Conservation (phyloP, 2,797 vertebrate species). For the Eidolon dupreanum region DNA sequence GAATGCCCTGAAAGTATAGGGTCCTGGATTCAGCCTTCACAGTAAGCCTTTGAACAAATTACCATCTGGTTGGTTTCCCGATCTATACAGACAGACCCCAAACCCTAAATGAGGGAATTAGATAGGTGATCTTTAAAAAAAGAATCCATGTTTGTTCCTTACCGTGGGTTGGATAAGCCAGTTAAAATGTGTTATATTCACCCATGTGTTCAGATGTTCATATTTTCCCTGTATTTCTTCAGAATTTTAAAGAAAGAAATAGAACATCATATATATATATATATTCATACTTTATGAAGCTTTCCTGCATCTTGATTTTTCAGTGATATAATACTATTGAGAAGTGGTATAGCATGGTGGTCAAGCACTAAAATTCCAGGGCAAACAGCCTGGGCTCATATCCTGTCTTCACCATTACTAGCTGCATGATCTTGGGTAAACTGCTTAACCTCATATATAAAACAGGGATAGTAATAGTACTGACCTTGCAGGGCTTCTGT, state of each 20-base stretch:
- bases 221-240: not conserved
- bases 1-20: not conserved
- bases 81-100: not conserved
- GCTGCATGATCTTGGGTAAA: not conserved
- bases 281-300: not conserved
- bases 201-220: not conserved
- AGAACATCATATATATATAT: not conserved
- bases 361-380: not conserved
- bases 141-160: not conserved
- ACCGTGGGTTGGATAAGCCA: not conserved
- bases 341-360: not conserved
- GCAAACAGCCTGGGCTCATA: not conserved
- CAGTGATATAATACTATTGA: not conserved
- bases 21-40: not conserved
- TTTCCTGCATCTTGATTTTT: not conserved
- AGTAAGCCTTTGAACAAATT: not conserved
- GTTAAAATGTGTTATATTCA: not conserved
- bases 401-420: not conserved
- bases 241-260: not conserved
- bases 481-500: not conserved
- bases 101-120: not conserved
- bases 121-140: not conserved
- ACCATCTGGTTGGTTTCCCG: not conserved
- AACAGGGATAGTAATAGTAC: not conserved
- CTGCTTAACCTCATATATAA: not conserved